Conservation (phyloP, 2,888 invertebrate species). For the Acleris laterana region DNA sequence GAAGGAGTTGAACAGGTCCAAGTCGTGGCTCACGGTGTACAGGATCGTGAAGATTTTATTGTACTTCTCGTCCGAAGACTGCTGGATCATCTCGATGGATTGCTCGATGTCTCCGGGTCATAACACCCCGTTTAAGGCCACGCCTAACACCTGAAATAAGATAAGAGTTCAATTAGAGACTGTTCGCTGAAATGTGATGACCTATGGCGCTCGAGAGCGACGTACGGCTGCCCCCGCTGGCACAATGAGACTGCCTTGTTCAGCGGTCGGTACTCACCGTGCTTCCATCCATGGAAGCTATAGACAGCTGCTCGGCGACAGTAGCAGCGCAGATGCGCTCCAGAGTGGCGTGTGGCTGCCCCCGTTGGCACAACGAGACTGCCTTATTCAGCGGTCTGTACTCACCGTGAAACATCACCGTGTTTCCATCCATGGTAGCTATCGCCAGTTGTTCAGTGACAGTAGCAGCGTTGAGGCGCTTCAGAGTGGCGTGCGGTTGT, state of each 20-base stretch:
- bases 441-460: slow-evolving; percentile 89
- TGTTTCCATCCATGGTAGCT: slow-evolving; percentile 86
- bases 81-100: slow-evolving; percentile 87
- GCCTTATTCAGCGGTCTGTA: slow-evolving; percentile 92
- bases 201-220: too few species aligned
- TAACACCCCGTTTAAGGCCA: slow-evolving; percentile 90
- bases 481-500: slow-evolving; percentile 64
- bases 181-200: too few species aligned
- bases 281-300: slow-evolving; percentile 87
- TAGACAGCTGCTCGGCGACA: slow-evolving; percentile 88
- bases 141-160: slow-evolving; percentile 88
- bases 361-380: slow-evolving; percentile 88
- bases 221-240: slow-evolving; percentile 87
- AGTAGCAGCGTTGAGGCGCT: slow-evolving; percentile 88
- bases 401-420: too few species aligned
- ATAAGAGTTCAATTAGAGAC: background rate
- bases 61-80: slow-evolving; percentile 88
- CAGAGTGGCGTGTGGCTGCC: slow-evolving; percentile 64
- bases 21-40: slow-evolving; percentile 87
- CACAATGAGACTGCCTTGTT: slow-evolving; percentile 91
- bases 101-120: slow-evolving; percentile 89
- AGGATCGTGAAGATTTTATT: slow-evolving; percentile 91
- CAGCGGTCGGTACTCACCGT: slow-evolving; percentile 86
- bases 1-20: slow-evolving; percentile 87
- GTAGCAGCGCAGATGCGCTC: slow-evolving; percentile 89